Base-by-base conservation (phyloP, 2,888 invertebrate species). In the Podabrus alpinus region DNA sequence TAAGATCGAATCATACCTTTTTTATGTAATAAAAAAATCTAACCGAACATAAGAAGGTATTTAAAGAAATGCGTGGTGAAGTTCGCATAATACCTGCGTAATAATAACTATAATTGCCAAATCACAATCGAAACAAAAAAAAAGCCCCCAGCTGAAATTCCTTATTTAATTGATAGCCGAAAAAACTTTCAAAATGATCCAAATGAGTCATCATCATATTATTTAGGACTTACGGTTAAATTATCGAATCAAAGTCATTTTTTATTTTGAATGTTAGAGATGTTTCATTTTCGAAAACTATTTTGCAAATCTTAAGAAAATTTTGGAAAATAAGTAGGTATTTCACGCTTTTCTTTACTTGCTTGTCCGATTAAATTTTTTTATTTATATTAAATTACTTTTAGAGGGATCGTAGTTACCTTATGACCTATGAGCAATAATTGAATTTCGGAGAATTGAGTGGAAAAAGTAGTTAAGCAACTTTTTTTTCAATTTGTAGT, bases 171-270 rank as follows among this genome's bases (percentile, higher is more conserved):
- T 17, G 71, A 71, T 64, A 64, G 71, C 17, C 59, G 66, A 71
- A 71, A 71, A 71, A 71, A 70, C 66, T 66, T 71, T 71, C 71
- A 16, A 66, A 71, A 59, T 71, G 64, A 66, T 71, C 71, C 62
- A 71, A 71, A 66, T 71, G 66, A 71, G 71, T 71, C 71, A 71
- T 66, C 29, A 64, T 21, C 62, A 19, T 19, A 64, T 19, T 64
- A 64, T 64, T 64, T 64, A 64, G 62, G n/a, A 21, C 19, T 64
- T 64, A 64, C 62, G 62, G 62, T 64, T 64, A 64, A 21, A 64
- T 64, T n/a, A 64, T 64, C 62, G 21, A 64, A 21, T 45, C 45
- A 45, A 45, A 45, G 45, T 45, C n/a, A 45, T 45, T 45, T 45
- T n/a, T 45, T 45, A 45, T n/a, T 45, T 45, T n/a, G n/a, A 45